These are phyloP conservation scores for Morus bassanus DNA, from an alignment of 2,797 vertebrate genomes.

Conservation along the genomic window DNA sequence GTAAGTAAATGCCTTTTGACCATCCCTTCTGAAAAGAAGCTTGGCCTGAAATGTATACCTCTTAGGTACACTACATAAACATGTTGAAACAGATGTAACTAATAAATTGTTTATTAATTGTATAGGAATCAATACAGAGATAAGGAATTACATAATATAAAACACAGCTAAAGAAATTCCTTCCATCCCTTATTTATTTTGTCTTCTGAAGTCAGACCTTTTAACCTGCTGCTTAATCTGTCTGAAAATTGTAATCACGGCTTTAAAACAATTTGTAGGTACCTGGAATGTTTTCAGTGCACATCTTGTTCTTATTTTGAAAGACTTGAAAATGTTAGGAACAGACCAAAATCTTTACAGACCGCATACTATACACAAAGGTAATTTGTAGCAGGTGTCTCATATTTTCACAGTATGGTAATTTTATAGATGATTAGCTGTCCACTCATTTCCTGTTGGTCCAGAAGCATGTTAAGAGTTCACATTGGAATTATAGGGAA, in stretches of 20 bases:
- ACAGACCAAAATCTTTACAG: conserved; percentile 60
- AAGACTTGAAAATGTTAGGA: conserved; percentile 61
- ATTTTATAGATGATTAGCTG: conserved; percentile 66
- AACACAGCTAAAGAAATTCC: conserved; percentile 35
- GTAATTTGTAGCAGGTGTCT: conserved; percentile 70
- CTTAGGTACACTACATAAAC: background rate
- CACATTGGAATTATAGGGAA: background rate
- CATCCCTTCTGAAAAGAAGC: background rate
- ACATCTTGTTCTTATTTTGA: conserved; percentile 72
- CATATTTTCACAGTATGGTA: conserved; percentile 58
- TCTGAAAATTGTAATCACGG: conserved; percentile 58
- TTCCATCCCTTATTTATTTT: conserved; percentile 30
- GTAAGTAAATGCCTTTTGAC: background rate
- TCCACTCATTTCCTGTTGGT: conserved; percentile 50
- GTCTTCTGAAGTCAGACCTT: conserved; percentile 52
- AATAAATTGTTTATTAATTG: conserved; percentile 49
- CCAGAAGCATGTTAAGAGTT: conserved; percentile 41
- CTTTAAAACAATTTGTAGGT: conserved; percentile 63
- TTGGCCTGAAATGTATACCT: background rate
- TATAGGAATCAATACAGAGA: background rate
- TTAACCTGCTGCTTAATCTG: conserved; percentile 52
- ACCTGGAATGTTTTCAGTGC: conserved; percentile 63
- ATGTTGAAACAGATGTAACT: conserved; percentile 25
- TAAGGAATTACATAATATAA: conserved; percentile 40
- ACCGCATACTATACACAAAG: conserved; percentile 31